Conservation (phyloP, 2,113 vertebrate genomes). For the Sarotherodon lohbergeri region DNA sequence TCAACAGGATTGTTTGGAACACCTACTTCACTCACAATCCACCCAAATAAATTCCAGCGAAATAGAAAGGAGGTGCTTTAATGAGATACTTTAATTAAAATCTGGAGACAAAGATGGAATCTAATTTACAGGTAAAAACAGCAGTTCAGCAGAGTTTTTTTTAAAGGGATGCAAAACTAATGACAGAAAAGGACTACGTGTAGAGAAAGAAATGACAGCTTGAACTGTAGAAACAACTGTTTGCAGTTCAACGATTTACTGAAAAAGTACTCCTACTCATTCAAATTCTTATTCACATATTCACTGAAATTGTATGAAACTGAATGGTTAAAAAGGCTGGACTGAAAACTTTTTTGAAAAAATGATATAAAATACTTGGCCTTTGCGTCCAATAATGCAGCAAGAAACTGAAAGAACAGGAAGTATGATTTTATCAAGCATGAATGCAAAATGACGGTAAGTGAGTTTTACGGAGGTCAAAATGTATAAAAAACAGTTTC, state of each 20-base stretch:
- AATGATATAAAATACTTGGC: background rate
- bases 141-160: background rate
- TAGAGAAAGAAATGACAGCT: background rate
- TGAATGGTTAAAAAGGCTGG: background rate
- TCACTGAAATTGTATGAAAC: background rate
- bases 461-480: background rate
- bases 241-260: background rate
- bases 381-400: background rate
- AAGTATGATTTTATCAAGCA: background rate
- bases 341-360: background rate
- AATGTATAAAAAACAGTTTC: background rate
- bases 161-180: conserved; percentile 1
- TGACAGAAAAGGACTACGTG: background rate
- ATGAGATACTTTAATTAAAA: conserved; percentile 17
- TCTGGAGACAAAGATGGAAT: conserved; percentile 11
- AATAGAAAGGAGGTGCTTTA: background rate
- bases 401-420: background rate
- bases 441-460: background rate
- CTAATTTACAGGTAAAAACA: conserved; percentile 35
- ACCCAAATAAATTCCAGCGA: background rate
- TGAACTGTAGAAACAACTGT: background rate
- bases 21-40: background rate
- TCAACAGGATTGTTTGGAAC: background rate
- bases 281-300: background rate
- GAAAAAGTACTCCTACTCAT: background rate